These are phyloP conservation scores for Oryctolagus cuniculus DNA, from an alignment of 2,113 vertebrate species.

Conservation along the genomic window DNA sequence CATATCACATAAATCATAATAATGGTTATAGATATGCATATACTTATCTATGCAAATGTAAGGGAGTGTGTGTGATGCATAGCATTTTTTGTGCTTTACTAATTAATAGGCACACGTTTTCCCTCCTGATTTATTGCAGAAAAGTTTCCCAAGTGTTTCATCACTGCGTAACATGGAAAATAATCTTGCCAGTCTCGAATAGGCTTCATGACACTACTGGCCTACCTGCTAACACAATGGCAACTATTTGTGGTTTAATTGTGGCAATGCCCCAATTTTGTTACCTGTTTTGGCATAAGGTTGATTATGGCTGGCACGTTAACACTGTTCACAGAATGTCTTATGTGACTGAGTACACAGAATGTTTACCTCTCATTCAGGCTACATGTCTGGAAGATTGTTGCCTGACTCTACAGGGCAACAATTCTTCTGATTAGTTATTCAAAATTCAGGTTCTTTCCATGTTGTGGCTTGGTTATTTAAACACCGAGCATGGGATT, in stretches of 20 bases:
- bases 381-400: background rate
- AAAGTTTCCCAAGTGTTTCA: background rate
- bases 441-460: background rate
- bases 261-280: background rate
- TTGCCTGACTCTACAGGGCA: background rate
- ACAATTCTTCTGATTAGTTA: background rate
- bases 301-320: background rate
- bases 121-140: background rate
- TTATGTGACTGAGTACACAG: background rate
- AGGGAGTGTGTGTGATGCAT: too few relatives aligned
- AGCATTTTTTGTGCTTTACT: background rate
- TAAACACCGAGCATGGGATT: background rate
- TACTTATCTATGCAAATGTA: background rate
- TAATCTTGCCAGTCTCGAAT: background rate
- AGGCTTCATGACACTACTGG: background rate
- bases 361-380: background rate
- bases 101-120: background rate
- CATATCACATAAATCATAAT: slow-evolving; percentile 1
- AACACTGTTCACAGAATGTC: background rate
- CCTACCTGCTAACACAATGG: background rate
- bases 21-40: background rate
- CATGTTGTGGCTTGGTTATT: background rate
- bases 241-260: background rate
- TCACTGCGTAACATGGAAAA: background rate
- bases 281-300: background rate